These are phyloP conservation scores for Melozone crissalis DNA, from an alignment of 2,113 vertebrate species.

Conservation along the genomic window DNA sequence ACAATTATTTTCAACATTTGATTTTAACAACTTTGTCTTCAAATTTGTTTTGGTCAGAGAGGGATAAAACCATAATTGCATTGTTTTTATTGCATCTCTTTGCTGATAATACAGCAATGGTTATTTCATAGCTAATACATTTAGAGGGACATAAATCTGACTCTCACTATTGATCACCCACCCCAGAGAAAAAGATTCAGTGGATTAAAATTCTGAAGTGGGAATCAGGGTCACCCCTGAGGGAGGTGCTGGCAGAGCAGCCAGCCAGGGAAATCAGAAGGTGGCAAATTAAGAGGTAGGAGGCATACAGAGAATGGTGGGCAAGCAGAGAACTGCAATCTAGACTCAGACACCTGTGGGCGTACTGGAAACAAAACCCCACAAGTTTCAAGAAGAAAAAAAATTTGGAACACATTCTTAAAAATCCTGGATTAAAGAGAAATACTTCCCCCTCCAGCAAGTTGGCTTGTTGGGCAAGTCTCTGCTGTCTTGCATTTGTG, in stretches of 20 bases:
- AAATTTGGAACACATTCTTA: background rate
- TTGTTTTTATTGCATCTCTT: background rate
- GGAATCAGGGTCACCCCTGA: slow-evolving; percentile 9
- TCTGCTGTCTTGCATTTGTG: background rate
- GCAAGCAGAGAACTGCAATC: background rate
- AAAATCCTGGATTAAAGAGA: background rate
- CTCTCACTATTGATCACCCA: slow-evolving; percentile 36
- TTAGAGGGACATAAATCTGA: slow-evolving; percentile 6
- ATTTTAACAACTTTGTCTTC: background rate
- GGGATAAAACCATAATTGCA: background rate
- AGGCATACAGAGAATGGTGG: background rate
- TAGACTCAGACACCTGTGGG: background rate
- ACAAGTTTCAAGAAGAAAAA: background rate
- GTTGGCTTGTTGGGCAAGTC: accelerated
- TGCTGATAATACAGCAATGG: background rate
- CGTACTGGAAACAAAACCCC: background rate
- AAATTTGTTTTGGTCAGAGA: background rate
- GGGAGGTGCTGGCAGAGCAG: slow-evolving; percentile 8
- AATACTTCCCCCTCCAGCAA: background rate
- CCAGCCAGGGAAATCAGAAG: slow-evolving; percentile 35
- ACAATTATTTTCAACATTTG: background rate
- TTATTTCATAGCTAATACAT: slow-evolving; percentile 15
- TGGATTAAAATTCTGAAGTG: slow-evolving; percentile 60
- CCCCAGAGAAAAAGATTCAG: background rate
- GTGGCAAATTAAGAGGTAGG: background rate